Conservation (phyloP, 2,888 invertebrate genomes). For the Eupithecia inturbata region DNA sequence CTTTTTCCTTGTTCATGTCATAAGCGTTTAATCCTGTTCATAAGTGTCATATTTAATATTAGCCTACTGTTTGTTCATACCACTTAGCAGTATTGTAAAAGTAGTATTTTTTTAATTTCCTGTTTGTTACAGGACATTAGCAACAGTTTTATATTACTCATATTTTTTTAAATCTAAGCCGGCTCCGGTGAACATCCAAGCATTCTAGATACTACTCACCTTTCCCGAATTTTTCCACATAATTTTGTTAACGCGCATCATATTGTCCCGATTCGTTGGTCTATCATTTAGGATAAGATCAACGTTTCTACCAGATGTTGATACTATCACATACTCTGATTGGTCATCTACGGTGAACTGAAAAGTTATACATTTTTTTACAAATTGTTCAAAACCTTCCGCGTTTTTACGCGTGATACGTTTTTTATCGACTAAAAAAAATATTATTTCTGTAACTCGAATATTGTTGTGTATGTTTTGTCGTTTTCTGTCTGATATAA, state of each 20-base stretch:
- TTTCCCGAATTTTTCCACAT: slow-evolving; percentile 40
- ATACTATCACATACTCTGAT: slow-evolving; percentile 38
- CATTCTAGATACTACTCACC: slow-evolving; percentile 27
- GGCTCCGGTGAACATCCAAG: not conserved
- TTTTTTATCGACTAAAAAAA: no score
- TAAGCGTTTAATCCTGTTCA: not conserved
- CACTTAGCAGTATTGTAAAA: not conserved
- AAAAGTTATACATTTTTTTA: slow-evolving; percentile 18
- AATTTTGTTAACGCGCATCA: slow-evolving; percentile 7
- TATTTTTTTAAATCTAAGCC: not conserved
- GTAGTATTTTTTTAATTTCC: not conserved
- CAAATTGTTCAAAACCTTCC: no score
- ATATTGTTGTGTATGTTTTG: not conserved
- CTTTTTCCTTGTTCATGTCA: not conserved
- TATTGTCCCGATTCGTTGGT: no score
- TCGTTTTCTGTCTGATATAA: not conserved
- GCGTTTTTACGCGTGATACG: no score
- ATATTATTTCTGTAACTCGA: not conserved
- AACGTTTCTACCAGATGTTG: slow-evolving; percentile 35
- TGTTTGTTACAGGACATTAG: not conserved
- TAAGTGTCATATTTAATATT: not conserved
- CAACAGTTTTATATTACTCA: not conserved
- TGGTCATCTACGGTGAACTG: slow-evolving; percentile 43
- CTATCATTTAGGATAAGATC: slow-evolving; percentile 20
- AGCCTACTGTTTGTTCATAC: not conserved